These are phyloP conservation scores for Pyralis farinalis DNA, from an alignment of 2,888 invertebrate species.

Conservation along the genomic window DNA sequence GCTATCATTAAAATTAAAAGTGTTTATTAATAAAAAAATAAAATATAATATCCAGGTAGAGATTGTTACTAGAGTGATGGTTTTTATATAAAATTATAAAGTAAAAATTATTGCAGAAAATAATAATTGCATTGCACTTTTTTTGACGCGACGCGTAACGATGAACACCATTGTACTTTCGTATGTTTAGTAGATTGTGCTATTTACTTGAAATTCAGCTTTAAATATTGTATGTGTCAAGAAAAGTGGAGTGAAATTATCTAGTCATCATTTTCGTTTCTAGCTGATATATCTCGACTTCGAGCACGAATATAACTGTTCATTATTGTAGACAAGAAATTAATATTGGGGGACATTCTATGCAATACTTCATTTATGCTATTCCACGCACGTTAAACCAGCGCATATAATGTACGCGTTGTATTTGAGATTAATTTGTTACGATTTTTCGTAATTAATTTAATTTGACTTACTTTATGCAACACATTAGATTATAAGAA, in stretches of 20 bases:
- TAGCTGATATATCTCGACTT: slow-evolving; percentile 65
- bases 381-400: too few species aligned
- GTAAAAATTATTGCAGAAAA: slow-evolving; percentile 50
- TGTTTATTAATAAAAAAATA: slow-evolving; percentile 67
- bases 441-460: too few species aligned
- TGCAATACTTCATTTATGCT: too few species aligned
- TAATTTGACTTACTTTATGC: too few species aligned
- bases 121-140: slow-evolving; percentile 45
- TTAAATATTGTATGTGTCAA: slow-evolving; percentile 40
- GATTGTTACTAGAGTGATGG: slow-evolving; percentile 78
- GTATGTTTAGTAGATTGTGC: slow-evolving; percentile 21
- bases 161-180: slow-evolving; percentile 48
- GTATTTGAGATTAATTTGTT: too few species aligned
- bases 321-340: too few species aligned
- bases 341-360: too few species aligned
- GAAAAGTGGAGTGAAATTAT: slow-evolving; percentile 42
- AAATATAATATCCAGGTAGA: slow-evolving; percentile 74
- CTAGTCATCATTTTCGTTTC: slow-evolving; percentile 56
- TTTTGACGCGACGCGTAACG: slow-evolving; percentile 32
- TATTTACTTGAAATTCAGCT: slow-evolving; percentile 39
- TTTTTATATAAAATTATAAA: slow-evolving; percentile 70
- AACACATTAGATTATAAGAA: slow-evolving; percentile 1
- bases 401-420: too few species aligned
- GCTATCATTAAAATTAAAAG: slow-evolving; percentile 64
- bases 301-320: slow-evolving; percentile 25